phyloP scores from a whole-genome alignment of 2,888 invertebrate genomes.

The Mayetiola destructor region DNA sequence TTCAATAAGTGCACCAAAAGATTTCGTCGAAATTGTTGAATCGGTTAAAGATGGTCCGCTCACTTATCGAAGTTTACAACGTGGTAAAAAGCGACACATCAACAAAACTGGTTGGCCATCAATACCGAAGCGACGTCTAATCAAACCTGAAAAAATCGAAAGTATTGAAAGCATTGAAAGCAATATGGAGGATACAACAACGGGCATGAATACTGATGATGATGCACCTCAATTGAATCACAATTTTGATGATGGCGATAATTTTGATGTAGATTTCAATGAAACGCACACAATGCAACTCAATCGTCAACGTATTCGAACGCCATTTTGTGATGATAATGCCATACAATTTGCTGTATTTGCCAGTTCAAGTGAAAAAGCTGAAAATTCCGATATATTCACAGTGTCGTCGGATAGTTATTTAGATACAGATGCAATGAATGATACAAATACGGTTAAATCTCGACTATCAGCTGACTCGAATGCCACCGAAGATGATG shows the following conservation, averaged over 20 bases:
- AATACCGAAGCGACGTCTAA: conserved; percentile 20
- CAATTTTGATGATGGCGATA: neutral
- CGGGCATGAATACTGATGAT: neutral
- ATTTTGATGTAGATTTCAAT: conserved; percentile 2
- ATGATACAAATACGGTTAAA: conserved; percentile 5
- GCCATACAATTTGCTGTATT: conserved; percentile 10
- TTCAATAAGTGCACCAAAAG: neutral
- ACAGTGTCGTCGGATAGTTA: conserved; percentile 34
- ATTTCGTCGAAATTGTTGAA: conserved; percentile 7
- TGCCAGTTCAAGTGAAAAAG: conserved; percentile 27
- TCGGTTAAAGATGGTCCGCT: neutral
- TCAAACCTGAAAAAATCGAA: conserved; percentile 17
- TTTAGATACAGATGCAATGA: conserved; percentile 24
- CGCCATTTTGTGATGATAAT: conserved; percentile 13
- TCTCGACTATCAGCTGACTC: neutral
- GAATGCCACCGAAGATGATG: neutral
- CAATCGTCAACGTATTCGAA: conserved; percentile 20
- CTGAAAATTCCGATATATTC: conserved; percentile 33
- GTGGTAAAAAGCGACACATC: conserved; percentile 38
- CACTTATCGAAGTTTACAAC: neutral
- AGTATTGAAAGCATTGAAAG: neutral
- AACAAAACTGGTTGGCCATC: conserved; percentile 72
- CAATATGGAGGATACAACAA: neutral
- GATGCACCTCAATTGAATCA: no score
- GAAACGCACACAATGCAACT: conserved; percentile 18